phyloP scores from a whole-genome alignment of 2,113 vertebrate genomes.

The Brachionichthys hirsutus region DNA sequence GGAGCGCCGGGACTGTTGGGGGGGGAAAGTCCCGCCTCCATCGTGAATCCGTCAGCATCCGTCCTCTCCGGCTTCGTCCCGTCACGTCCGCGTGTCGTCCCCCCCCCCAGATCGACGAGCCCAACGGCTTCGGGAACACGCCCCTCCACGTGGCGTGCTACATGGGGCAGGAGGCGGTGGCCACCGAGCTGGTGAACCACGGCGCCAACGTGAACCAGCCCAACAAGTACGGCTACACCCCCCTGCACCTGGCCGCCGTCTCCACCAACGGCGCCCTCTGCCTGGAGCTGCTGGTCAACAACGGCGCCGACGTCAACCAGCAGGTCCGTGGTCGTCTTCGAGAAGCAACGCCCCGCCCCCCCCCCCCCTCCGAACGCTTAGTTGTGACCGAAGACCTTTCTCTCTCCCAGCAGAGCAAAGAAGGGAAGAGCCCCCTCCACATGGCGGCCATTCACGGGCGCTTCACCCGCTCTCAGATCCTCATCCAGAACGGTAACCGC shows the following conservation, averaged over 20 bases:
- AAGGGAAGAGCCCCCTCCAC: constrained; percentile 97
- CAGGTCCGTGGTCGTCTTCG: constrained; percentile 81
- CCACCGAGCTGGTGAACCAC: constrained; percentile 91
- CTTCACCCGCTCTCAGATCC: constrained; percentile 97
- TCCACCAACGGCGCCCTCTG: constrained; percentile 95
- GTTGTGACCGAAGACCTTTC: not conserved
- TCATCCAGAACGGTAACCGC: constrained; percentile 92
- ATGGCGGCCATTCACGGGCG: constrained; percentile 97
- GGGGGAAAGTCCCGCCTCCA: no score
- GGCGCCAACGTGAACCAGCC: constrained; percentile 96
- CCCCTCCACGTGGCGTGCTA: constrained; percentile 96
- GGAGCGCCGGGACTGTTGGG: no score
- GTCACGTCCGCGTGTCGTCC: not conserved
- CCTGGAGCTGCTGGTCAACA: constrained; percentile 96
- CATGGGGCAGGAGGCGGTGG: constrained; percentile 94
- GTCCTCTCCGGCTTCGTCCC: not conserved
- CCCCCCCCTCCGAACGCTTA: no score
- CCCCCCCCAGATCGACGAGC: constrained; percentile 90
- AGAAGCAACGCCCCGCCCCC: no score
- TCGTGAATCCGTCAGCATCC: not conserved
- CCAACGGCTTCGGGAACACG: constrained; percentile 93
- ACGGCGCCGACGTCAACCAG: constrained; percentile 95
- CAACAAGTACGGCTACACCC: constrained; percentile 91
- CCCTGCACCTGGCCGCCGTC: constrained; percentile 94
- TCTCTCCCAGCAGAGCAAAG: constrained; percentile 83